Base-by-base conservation (phyloP, 2,888 invertebrate species). In the Sesamia inferens region DNA sequence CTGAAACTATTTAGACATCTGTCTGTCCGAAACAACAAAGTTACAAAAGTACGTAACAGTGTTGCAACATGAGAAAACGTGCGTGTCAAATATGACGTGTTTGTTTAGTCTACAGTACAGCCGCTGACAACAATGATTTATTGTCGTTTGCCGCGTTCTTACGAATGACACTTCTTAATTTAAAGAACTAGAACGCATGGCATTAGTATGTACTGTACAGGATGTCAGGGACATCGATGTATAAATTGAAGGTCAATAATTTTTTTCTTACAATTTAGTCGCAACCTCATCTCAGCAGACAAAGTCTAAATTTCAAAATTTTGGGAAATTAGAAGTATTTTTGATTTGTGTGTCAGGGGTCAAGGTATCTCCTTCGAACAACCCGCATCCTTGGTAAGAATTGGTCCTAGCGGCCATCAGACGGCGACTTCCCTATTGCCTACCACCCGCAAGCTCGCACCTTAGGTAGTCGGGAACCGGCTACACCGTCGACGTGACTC, bases 71-170 rank as follows among this genome's bases (percentile, higher is more conserved):
- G 10, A 63, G 54, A 68, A 63, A 75, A 68, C 77, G 54, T 67
- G 75, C 81, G 81, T 68, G 68, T 64, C 68, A 55, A 78, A 81
- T 63, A 54, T 55, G 44, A 68, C 13, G 31, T 31, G 62, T 55
- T 83, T 81, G 79, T 83, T 81, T 81, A 75, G 79, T 74, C 79
- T 81, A 69, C 68, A 8, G 71, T 10, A 22, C 48, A 14, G 24
- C 19, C 54, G 65, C 8, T 67, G 66, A 69, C 78, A 79, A 62
- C 58, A 72, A 68, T 48, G 74, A 81, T 81, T 83, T 79, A 74
- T 66, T 51, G 24, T 42, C 39, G 55, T 42, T 66, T 51, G 24
- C 47, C 39, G 55, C 42, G 48, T 74, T 70, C 75, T 68, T 31
- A n/a, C 55, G 58, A 83, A 71, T 74, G 68, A 74, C 65, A 71